Base-by-base conservation (phyloP, 2,113 vertebrate species). In the Regulus satrapa region DNA sequence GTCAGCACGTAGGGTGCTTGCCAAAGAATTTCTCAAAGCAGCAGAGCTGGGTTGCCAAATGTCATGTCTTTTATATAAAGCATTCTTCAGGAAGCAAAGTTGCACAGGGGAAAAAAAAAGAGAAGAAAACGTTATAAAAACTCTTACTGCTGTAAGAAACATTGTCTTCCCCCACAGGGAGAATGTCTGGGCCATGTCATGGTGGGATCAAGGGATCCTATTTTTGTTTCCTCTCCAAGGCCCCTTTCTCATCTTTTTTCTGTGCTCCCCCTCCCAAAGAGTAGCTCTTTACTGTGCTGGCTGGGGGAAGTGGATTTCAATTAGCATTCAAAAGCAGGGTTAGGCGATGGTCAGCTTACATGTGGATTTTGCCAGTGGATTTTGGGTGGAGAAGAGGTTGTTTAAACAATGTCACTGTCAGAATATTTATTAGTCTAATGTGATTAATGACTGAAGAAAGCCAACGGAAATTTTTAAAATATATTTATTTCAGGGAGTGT, bases 1-100 rank as follows among this genome's bases (percentile, higher is more conserved):
- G 89, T 96, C 92, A 90, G 83, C 94, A 86, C 56, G 8, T 61
- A 87, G 90, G 85, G 89, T 79, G 45, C 86, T 97, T 97, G 97
- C 96, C 95, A 96, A 88, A 92, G 91, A 93, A 94, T 97, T 97
- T 96, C 95, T 94, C 91, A 95, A 84, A 95, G 89, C 95, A 84
- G 88, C 92, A 88, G 75, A 76, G 85, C 91, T 89, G 74, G 72
- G 73, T 91, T 97, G 93, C 94, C 94, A 96, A 97, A 96, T 95
- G 96, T 96, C 89, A 78, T 87, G 83, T 97, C 94, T 97, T 95
- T 96, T 97, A 89, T 88, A 85, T 76, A 94, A 95, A 96, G 83
- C 91, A 76, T 96, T 96, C 80, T 96, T 96, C 94, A 97, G 95
- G 95, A 97, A 97, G 74, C 85, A 56, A 46, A 92, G 83, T 95